These are phyloP conservation scores for Aurelia aurita complex sp. Pacific DNA, from an alignment of 30 jellyfish, hydroid and myxozoan genomes.

Conservation along the genomic window DNA sequence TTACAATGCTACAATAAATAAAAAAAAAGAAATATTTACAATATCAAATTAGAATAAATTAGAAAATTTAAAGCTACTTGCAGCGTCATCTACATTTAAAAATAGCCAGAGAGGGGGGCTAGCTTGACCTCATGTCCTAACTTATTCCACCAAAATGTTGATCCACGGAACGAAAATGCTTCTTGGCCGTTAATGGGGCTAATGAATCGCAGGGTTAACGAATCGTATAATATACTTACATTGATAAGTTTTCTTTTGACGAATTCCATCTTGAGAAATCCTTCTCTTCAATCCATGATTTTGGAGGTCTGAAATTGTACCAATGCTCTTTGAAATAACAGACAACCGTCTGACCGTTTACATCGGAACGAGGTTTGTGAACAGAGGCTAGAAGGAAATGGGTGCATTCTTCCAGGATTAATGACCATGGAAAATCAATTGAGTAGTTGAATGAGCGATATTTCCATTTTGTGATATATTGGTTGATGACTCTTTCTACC, in stretches of 20 bases:
- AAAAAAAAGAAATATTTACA: too few species aligned
- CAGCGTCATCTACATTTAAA: too few species aligned
- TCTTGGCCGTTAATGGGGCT: too few species aligned
- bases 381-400: constrained; percentile 28
- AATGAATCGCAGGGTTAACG: too few species aligned
- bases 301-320: constrained; percentile 29
- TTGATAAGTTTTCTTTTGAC: not conserved
- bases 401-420: constrained; percentile 52
- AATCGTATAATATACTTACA: not conserved
- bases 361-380: constrained; percentile 32
- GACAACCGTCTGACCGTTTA: not conserved
- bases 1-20: too few species aligned
- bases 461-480: constrained; percentile 41
- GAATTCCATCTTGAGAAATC: not conserved
- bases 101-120: too few species aligned
- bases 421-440: constrained; percentile 49
- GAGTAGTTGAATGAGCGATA: constrained; percentile 18
- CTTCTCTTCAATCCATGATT: constrained; percentile 25
- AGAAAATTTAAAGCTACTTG: too few species aligned
- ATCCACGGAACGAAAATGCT: too few species aligned
- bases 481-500: constrained; percentile 34
- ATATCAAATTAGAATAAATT: too few species aligned
- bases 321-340: constrained; percentile 35
- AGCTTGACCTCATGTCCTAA: too few species aligned
- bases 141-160: too few species aligned